phyloP scores from a whole-genome alignment of 2,888 invertebrate genomes.

The Acronicta psi region DNA sequence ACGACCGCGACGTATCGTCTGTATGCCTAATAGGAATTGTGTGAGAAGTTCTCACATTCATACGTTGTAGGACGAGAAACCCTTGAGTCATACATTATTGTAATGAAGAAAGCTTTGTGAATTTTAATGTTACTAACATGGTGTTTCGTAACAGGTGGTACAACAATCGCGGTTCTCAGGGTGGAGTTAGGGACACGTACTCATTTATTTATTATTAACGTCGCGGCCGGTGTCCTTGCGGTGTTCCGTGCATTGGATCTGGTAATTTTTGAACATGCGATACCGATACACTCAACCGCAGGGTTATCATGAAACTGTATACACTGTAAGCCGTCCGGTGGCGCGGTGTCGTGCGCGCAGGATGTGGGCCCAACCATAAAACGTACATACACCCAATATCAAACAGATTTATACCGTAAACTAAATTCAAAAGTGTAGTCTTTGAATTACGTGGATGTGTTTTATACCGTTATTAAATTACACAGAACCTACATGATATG shows the following conservation, averaged over 20 bases:
- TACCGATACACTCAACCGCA: constrained; percentile 40
- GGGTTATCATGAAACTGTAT: constrained; percentile 32
- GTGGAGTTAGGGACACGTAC: constrained; percentile 13
- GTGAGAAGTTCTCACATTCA: constrained; percentile 16
- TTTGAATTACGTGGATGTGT: too few relatives aligned
- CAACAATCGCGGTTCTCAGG: constrained; percentile 14
- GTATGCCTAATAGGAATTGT: constrained; percentile 31
- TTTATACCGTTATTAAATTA: too few relatives aligned
- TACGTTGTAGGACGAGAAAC: constrained; percentile 4
- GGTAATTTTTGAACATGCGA: constrained; percentile 25
- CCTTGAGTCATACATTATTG: background rate
- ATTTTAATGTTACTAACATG: background rate
- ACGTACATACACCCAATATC: background rate
- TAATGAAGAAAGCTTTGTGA: constrained; percentile 9
- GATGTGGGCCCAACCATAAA: constrained; percentile 21
- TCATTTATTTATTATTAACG: constrained; percentile 35
- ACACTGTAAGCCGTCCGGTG: background rate
- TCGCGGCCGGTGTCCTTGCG: constrained; percentile 4
- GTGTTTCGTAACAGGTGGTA: constrained; percentile 21
- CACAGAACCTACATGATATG: too few relatives aligned
- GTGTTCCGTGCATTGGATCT: constrained; percentile 8
- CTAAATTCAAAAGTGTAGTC: constrained; percentile 1
- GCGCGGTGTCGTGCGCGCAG: constrained; percentile 13
- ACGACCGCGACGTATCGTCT: constrained; percentile 19
- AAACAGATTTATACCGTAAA: background rate